A percentile compares a stretch with the other conserved stretches of the same genome.
Conservation (phyloP, 2,113 vertebrate species). For the Thermophis baileyi region DNA sequence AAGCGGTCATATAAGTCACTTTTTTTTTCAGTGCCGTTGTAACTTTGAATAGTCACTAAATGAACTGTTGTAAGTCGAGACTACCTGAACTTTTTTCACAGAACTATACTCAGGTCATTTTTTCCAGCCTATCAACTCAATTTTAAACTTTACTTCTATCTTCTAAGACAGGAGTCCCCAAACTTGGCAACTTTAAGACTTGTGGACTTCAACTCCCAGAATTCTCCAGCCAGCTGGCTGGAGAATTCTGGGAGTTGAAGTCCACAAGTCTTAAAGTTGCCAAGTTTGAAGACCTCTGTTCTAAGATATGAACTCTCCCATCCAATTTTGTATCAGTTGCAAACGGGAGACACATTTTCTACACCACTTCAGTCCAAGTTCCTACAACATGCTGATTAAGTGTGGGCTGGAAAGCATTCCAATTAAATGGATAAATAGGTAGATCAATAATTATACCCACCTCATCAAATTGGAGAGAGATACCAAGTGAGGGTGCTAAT, state of each 20-base stretch:
- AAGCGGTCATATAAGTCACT: neutral
- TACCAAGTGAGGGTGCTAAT: neutral
- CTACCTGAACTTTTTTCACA: neutral
- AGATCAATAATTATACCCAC: neutral
- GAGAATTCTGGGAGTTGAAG: too few relatives aligned
- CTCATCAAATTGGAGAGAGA: neutral
- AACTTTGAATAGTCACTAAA: neutral
- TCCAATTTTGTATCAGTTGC: neutral
- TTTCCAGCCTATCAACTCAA: neutral
- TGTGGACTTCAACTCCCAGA: too few relatives aligned
- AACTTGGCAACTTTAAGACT: too few relatives aligned
- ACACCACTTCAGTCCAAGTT: neutral
- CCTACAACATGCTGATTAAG: neutral
- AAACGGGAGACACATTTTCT: neutral
- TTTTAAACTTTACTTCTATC: neutral
- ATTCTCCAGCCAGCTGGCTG: too few relatives aligned
- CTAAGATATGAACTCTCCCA: neutral
- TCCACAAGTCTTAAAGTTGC: too few relatives aligned
- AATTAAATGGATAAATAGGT: neutral
- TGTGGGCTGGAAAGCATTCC: neutral
- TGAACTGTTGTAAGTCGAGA: neutral
- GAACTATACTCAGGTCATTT: neutral
- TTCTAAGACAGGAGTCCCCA: too few relatives aligned
- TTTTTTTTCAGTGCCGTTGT: neutral
- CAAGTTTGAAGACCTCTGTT: too few relatives aligned